These are phyloP conservation scores for Anarhynchus alexandrinus DNA, from an alignment of 2,113 vertebrate genomes.

Conservation along the genomic window DNA sequence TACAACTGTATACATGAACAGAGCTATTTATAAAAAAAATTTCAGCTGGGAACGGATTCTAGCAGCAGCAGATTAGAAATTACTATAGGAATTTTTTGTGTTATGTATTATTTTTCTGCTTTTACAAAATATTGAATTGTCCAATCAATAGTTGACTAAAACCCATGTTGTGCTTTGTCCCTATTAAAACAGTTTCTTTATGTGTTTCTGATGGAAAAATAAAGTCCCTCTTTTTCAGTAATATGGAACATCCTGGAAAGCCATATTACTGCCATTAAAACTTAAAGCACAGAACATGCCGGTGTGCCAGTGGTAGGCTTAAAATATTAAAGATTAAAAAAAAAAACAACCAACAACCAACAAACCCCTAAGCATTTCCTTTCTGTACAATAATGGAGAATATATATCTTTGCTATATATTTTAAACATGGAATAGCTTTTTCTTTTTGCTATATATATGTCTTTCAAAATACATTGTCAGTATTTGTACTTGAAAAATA, in stretches of 20 bases:
- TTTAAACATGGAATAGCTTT: conserved; percentile 75
- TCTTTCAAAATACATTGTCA: conserved; percentile 87
- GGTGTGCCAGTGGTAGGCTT: conserved; percentile 63
- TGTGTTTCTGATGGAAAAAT: conserved; percentile 59
- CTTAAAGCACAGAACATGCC: conserved; percentile 63
- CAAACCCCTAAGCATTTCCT: conserved; percentile 60
- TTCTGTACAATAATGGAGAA: conserved; percentile 75
- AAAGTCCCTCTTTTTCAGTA: conserved; percentile 17
- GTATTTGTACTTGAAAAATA: conserved; percentile 92
- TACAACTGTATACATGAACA: background rate
- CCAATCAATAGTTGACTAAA: conserved; percentile 66
- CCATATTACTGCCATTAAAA: conserved; percentile 45
- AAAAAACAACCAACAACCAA: background rate
- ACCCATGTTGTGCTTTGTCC: conserved; percentile 65
- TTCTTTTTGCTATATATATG: conserved; percentile 80
- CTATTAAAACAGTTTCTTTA: conserved; percentile 39
- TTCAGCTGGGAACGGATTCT: conserved; percentile 6
- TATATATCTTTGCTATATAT: conserved; percentile 79
- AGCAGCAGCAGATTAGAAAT: conserved; percentile 55
- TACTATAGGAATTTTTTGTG: background rate
- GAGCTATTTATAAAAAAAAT: background rate
- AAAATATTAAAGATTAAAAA: conserved; percentile 64
- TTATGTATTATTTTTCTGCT: conserved; percentile 14
- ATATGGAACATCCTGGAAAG: conserved; percentile 34
- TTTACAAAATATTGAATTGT: conserved; percentile 48